Evolutionary conservation across 1,140 invertebrate species (phyloP), one percentile per base, ranked within the genome.

Genomic region (Ylistrum balloti): DNA sequence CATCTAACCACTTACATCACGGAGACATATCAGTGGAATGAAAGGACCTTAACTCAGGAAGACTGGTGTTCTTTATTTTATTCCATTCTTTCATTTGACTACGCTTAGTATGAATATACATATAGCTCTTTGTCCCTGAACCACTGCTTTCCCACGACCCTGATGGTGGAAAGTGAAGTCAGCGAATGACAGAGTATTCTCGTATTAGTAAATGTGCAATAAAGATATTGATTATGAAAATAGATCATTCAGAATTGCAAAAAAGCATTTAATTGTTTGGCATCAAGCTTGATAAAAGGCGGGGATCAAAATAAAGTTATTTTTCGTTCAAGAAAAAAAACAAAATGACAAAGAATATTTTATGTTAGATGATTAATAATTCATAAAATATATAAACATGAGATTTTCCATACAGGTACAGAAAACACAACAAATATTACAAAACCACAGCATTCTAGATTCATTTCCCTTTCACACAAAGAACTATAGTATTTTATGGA

Each of bases 41-140:
- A 74, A 74, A 74, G 22, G 13, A 74, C 56, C 56, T 74, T 74
- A 74, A 74, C 56, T 74, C 56, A 28, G 56, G 56, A 22, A 74
- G 56, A 74, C 56, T 74, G 56, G 56, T n/a, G 28, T 74, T 74
- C 56, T 74, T 74, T 74, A n/a, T 74, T 74, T n/a, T 74, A 74
- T 74, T 74, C 56, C 56, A 74, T 74, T 74, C 56, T 74, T 74
- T 74, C 56, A 74, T 74, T 74, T 74, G 56, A 74, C 17, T 74
- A 74, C 56, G 56, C 17, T 74, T 74, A 74, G 56, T 28, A 28
- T 74, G 56, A 74, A 74, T 74, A 74, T 74, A 74, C 56, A 74
- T 74, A 74, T 74, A 74, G 28, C 56, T 74, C 56, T 74, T 74
- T 74, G 56, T 74, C 56, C 56, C 56, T 45, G 41, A 45, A 74